Evolutionary conservation across 2,888 invertebrate genomes (phyloP), one percentile per base, ranked within the genome.

Genomic region (Agonopterix alstromeriana): DNA sequence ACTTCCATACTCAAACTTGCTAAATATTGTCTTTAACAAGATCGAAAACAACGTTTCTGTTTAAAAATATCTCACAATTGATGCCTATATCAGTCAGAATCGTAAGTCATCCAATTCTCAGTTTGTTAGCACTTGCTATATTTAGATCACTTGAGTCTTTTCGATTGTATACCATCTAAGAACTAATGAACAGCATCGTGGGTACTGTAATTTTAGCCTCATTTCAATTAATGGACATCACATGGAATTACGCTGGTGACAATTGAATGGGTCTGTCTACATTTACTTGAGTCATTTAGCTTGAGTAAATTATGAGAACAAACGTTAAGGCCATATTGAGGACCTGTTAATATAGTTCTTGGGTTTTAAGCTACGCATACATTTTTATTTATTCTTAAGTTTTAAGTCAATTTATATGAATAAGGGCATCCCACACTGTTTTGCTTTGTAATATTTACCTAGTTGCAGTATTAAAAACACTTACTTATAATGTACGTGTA

Each of bases 131-230:
- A 72, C 70, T 71, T 58, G 63, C 55, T 87, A 87, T 74, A 79
- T 82, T 78, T 86, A 84, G 83, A 72, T 56, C 79, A 75, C 67
- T 77, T 75, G 63, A 81, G 82, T 76, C 77, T 77, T 73, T 73
- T 79, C 65, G 66, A 78, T 82, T 77, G 73, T 57, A 57, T 49
- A 53, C 54, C 58, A 53, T 49, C 48, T 47, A 51, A 70, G 70
- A 53, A 59, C 65, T 67, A 67, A 73, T 66, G 62, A 65, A 56
- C 53, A 51, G 45, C 50, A 48, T 60, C 59, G 63, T 67, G 65
- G 56, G 56, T 58, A 60, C 63, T 63, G 70, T 76, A 69, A 74
- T 75, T 78, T 77, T 76, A 77, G 76, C 70, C 61, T 58, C 56
- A 58, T 64, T 60, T 57, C 67, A 74, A 77, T 76, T 76, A 70